phyloP scores from a whole-genome alignment of 35 echinoderm and acorn worm genomes.

The Hemicentrotus pulcherrimus region DNA sequence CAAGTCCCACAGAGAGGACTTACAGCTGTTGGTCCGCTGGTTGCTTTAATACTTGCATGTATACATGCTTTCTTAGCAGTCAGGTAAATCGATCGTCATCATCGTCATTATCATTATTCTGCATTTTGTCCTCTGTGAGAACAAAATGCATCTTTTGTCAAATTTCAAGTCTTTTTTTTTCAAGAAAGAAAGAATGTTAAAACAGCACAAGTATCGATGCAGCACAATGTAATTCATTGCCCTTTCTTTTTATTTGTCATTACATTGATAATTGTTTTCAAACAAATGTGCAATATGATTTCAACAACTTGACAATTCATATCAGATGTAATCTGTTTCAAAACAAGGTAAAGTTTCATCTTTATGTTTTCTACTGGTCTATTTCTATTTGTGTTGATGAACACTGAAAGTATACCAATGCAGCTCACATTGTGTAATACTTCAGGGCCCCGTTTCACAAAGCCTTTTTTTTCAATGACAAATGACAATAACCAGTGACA shows the following conservation, averaged over 20 bases:
- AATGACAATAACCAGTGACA: no score
- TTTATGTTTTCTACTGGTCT: neutral
- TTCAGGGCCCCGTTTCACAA: no score
- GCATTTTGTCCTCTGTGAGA: neutral
- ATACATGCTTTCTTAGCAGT: no score
- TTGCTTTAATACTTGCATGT: no score
- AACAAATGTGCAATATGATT: constrained; percentile 14
- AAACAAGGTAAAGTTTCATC: neutral
- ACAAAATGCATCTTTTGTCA: neutral
- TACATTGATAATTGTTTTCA: neutral
- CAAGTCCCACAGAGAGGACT: no score
- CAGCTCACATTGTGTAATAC: no score
- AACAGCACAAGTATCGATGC: neutral
- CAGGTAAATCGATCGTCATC: no score
- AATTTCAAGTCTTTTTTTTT: no score
- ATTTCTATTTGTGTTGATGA: neutral
- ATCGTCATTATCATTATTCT: neutral
- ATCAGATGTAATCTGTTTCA: neutral
- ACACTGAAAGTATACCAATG: no score
- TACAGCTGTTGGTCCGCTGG: no score
- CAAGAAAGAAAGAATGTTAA: neutral
- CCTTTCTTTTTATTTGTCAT: neutral
- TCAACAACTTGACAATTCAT: neutral
- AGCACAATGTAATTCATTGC: neutral
- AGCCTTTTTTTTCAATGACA: no score